These are phyloP conservation scores for Semicossyphus pulcher DNA, from an alignment of 2,113 vertebrate genomes.

Conservation along the genomic window DNA sequence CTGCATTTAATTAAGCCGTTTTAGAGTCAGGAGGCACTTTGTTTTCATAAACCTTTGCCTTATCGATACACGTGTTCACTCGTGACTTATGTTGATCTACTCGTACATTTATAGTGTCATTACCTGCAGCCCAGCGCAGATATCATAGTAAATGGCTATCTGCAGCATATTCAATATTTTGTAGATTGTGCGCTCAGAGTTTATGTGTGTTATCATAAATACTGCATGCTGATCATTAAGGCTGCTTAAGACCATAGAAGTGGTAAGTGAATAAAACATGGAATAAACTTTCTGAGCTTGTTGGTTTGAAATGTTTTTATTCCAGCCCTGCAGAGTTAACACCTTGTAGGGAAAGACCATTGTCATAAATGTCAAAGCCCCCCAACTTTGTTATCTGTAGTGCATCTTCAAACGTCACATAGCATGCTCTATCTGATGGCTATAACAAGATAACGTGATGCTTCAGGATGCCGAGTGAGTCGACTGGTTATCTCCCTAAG, in stretches of 20 bases:
- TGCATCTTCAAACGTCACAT: background rate
- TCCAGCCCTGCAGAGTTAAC: background rate
- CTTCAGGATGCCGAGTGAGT: background rate
- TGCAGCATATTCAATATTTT: constrained; percentile 38
- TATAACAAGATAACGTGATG: background rate
- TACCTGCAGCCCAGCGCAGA: constrained; percentile 32
- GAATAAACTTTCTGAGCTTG: background rate
- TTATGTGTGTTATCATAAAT: constrained; percentile 14
- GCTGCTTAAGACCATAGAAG: no score
- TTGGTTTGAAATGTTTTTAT: background rate
- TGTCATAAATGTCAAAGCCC: constrained; percentile 9
- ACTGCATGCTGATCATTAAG: background rate
- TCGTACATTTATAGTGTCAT: constrained; percentile 55
- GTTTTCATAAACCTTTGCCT: constrained; percentile 69
- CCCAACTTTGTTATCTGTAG: background rate
- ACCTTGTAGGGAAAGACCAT: background rate
- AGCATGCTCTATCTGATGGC: background rate
- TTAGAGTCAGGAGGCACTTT: constrained; percentile 61
- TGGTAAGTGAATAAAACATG: background rate
- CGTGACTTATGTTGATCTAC: constrained; percentile 53
- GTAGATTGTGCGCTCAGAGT: background rate
- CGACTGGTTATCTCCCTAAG: constrained; percentile 3
- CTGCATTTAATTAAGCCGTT: constrained; percentile 73
- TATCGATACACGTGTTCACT: constrained; percentile 63
- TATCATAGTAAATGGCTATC: constrained; percentile 27